These are phyloP conservation scores for Cyclargus thomasi DNA, from an alignment of 1,140 invertebrate species.

Conservation along the genomic window DNA sequence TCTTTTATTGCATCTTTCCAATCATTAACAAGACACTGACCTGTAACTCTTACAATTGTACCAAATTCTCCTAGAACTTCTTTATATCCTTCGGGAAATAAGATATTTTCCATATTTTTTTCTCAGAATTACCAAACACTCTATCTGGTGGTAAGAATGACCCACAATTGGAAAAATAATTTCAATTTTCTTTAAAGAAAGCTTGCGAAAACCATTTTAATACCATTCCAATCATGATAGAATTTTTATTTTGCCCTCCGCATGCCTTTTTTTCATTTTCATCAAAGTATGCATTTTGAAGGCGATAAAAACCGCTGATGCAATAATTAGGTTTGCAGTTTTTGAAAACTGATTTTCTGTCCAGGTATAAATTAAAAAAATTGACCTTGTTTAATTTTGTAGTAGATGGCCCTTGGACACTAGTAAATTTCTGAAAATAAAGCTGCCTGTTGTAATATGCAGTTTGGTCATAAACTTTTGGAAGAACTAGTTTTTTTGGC, in stretches of 20 bases:
- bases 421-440: constrained; percentile 46
- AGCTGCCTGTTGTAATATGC: constrained; percentile 48
- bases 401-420: constrained; percentile 33
- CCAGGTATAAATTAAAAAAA: no score
- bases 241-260: constrained; percentile 30
- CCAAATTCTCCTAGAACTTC: constrained; percentile 21
- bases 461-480: constrained; percentile 45
- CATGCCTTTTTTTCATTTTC: constrained; percentile 22
- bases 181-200: constrained; percentile 33
- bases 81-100: constrained; percentile 19
- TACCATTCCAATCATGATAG: constrained; percentile 27
- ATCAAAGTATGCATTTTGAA: constrained; percentile 8
- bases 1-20: constrained; percentile 13
- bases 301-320: constrained; percentile 34
- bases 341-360: constrained; percentile 37
- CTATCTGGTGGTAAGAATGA: constrained; percentile 39
- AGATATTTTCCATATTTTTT: constrained; percentile 32
- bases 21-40: background rate
- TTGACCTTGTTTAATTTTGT: no score
- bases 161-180: constrained; percentile 28
- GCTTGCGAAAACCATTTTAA: constrained; percentile 31
- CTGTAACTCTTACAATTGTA: constrained; percentile 10
- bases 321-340: constrained; percentile 43
- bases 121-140: constrained; percentile 39
- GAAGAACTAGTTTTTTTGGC: constrained; percentile 42